Evolutionary conservation across 2,888 invertebrate genomes (phyloP), one percentile per base, ranked within the genome.

Genomic region (Tenthredo amoena): DNA sequence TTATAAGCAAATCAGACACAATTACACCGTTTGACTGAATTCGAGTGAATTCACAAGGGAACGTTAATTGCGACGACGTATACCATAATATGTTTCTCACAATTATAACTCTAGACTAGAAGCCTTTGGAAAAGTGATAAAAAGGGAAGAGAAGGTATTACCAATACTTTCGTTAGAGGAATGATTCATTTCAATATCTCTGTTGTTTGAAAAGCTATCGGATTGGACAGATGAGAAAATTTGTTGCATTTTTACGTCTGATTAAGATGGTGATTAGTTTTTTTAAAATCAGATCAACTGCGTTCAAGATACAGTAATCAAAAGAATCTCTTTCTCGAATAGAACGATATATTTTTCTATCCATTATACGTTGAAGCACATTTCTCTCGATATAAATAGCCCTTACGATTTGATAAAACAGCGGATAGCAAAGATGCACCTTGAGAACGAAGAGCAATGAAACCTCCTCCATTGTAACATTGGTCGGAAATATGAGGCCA

Each of bases 21-120:
- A 83, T 83, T 71, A 83, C 83, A 71, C 31, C 31, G 62, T 81
- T 62, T 81, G 37, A 81, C 21, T 62, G 26, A 81, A 81, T 81
- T 81, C 81, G 5, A 62, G 26, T 62, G 40, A 81, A 62, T 81
- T 62, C 37, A 40, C 81, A 26, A n/a, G 81, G 62, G 9, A 62
- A 62, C 21, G 81, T 62, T 81, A 81, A 81, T 81, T 81, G 40
- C 37, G 40, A 9, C 58, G 62, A 81, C 62, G 40, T 34, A 40
- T 34, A 40, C 21, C 37, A 40, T 62, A 40, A 40, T 62, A 40
- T 62, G 10, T 62, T 62, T 81, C n/a, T n/a, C 37, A 21, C 31
- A 62, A 21, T 74, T 74, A 74, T 43, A 74, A 37, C 72, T 74
- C 72, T 43, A 7, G 21, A 74, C n/a, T 43, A 74, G n/a, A 43